phyloP scores from a whole-genome alignment of 2,888 invertebrate species.

The Drosophila aldrichi region DNA sequence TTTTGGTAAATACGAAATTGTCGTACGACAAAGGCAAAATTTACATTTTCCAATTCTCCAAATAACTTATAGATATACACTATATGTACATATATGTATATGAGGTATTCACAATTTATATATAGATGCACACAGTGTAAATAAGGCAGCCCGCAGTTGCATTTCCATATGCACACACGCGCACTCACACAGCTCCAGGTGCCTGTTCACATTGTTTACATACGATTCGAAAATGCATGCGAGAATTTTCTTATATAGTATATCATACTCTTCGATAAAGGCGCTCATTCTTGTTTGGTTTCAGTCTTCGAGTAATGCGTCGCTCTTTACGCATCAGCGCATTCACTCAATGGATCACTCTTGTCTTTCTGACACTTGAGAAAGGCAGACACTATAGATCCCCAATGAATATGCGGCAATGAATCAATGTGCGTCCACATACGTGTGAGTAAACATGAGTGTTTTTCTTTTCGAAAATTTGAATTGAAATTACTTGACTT shows the following conservation, averaged over 20 bases:
- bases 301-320: slow-evolving; percentile 11
- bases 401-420: slow-evolving; percentile 31
- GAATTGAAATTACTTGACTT: slow-evolving; percentile 6
- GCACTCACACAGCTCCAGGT: slow-evolving; percentile 23
- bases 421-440: slow-evolving; percentile 30
- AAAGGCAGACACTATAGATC: slow-evolving; percentile 29
- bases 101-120: neutral
- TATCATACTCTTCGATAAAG: slow-evolving; percentile 33
- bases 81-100: neutral
- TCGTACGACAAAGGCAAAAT: slow-evolving; percentile 9
- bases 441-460: neutral
- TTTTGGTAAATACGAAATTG: slow-evolving; percentile 18
- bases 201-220: slow-evolving; percentile 28
- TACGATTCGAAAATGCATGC: slow-evolving; percentile 26
- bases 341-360: slow-evolving; percentile 54
- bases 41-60: slow-evolving; percentile 26
- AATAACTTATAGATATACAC: slow-evolving; percentile 2
- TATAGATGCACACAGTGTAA: slow-evolving; percentile 14
- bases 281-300: slow-evolving; percentile 26
- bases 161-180: slow-evolving; percentile 46
- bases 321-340: slow-evolving; percentile 26
- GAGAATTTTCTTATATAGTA: slow-evolving; percentile 37
- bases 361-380: slow-evolving; percentile 38
- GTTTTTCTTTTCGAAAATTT: neutral
- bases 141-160: slow-evolving; percentile 21